Percentiles rank a stretch among this genome's conserved stretches.
Conservation (phyloP, 2,888 invertebrate genomes). For the Yponomeuta sedellus region DNA sequence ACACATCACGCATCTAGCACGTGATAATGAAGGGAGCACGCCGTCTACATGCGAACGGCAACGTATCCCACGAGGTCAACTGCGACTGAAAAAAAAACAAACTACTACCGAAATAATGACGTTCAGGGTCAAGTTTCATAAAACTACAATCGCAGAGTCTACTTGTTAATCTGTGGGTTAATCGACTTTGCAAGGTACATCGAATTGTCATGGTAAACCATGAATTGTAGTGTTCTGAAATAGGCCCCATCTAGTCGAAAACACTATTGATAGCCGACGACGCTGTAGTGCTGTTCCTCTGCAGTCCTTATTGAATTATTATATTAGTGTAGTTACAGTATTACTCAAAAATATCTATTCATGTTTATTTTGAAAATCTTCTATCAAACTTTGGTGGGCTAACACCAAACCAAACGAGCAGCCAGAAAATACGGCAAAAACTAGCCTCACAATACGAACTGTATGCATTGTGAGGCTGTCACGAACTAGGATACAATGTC, state of each 20-base stretch:
- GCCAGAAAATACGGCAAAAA: no score
- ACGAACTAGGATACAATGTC: no score
- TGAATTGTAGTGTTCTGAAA: no score
- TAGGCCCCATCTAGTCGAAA: conserved; percentile 24
- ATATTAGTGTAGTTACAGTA: no score
- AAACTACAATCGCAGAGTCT: no score
- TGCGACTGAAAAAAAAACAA: neutral
- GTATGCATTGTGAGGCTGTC: no score
- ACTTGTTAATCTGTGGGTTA: no score
- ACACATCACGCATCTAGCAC: conserved; percentile 43
- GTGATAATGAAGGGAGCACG: conserved; percentile 37
- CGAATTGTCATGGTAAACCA: no score
- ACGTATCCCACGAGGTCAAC: conserved; percentile 21
- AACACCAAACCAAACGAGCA: neutral
- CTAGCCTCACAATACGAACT: no score
- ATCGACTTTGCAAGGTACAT: no score
- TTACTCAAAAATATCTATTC: neutral
- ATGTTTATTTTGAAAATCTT: neutral
- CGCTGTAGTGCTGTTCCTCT: neutral
- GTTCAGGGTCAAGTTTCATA: no score
- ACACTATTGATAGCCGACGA: neutral
- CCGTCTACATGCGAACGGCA: conserved; percentile 37
- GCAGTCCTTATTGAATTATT: no score
- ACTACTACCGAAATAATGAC: conserved; percentile 6
- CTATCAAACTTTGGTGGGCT: neutral